Conservation (phyloP, 2,113 vertebrate genomes). For the Cochlearius cochlearius region DNA sequence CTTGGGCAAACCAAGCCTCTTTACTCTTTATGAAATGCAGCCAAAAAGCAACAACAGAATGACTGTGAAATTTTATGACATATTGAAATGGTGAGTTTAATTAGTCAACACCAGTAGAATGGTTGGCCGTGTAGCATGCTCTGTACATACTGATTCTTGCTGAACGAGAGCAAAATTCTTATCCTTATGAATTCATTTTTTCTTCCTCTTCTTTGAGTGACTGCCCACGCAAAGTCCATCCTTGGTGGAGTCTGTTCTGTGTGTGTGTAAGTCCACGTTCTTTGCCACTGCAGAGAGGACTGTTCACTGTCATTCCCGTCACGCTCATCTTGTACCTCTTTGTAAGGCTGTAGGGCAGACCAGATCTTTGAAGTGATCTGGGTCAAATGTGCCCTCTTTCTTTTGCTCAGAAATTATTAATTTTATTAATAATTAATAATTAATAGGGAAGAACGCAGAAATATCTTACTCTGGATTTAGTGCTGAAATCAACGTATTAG, state of each 20-base stretch:
- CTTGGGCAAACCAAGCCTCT: background rate
- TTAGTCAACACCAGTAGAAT: background rate
- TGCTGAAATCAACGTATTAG: background rate
- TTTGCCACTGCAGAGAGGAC: background rate
- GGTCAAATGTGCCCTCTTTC: background rate
- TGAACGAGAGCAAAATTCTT: background rate
- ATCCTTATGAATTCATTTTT: background rate
- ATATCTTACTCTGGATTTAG: background rate
- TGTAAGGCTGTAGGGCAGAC: background rate
- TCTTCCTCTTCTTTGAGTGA: background rate
- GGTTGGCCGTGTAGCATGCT: background rate
- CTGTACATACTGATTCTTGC: background rate
- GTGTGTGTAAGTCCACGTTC: background rate
- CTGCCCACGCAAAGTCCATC: background rate
- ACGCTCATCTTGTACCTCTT: background rate
- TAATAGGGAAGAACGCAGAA: background rate
- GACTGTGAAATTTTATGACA: background rate
- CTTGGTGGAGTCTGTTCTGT: background rate
- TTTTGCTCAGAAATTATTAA: background rate
- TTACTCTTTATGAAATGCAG: background rate
- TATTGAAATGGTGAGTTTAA: background rate
- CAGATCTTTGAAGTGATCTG: background rate
- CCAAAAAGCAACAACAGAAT: background rate
- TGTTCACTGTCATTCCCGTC: background rate
- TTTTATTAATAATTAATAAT: too few relatives aligned